phyloP scores from a whole-genome alignment of 2,888 invertebrate genomes.

The Drosophila kambysellisi region DNA sequence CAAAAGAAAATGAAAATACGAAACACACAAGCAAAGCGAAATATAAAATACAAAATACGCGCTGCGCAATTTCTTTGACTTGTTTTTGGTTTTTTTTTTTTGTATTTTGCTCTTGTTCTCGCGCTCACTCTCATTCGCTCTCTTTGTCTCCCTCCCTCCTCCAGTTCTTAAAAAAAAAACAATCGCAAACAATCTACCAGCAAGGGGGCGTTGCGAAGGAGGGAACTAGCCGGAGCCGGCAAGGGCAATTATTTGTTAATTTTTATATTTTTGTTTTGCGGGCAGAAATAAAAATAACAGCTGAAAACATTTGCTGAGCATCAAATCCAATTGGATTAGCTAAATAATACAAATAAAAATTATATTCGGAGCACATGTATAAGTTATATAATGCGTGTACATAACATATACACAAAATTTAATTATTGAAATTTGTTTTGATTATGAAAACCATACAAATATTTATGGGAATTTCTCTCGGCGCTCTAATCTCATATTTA shows the following conservation, averaged over 20 bases:
- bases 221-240: constrained; percentile 9
- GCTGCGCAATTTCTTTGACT: constrained; percentile 71
- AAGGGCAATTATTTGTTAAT: constrained; percentile 8
- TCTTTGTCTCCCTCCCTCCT: neutral
- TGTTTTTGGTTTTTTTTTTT: constrained; percentile 1
- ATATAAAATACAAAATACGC: constrained; percentile 28
- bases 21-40: constrained; percentile 36
- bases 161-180: neutral
- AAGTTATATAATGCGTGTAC: neutral
- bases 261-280: constrained; percentile 11
- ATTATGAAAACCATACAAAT: neutral
- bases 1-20: constrained; percentile 59
- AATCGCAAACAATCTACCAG: neutral
- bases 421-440: neutral
- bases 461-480: neutral
- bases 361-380: neutral
- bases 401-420: no score
- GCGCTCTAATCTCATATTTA: constrained; percentile 34
- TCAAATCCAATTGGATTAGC: constrained; percentile 40
- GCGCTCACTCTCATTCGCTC: neutral
- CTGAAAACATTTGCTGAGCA: constrained; percentile 25
- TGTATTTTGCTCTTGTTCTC: constrained; percentile 14
- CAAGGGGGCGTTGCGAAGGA: no score
- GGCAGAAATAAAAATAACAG: constrained; percentile 28
- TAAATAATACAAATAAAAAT: constrained; percentile 17